phyloP scores from a whole-genome alignment of 2,113 vertebrate genomes.

The Phrynosoma blainvillii region DNA sequence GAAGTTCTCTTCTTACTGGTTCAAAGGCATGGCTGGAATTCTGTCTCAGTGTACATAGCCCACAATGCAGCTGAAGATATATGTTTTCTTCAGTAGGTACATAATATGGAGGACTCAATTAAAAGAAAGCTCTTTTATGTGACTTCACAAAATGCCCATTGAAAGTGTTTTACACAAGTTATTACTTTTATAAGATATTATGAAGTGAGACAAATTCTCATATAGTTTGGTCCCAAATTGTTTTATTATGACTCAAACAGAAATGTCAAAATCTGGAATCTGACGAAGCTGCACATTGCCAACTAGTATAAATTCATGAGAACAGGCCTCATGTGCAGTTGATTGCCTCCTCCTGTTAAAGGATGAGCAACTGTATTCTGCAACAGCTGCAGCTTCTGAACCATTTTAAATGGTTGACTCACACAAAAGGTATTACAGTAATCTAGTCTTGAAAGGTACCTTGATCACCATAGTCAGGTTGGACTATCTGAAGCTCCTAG shows the following conservation, averaged over 20 bases:
- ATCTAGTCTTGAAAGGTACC: not conserved
- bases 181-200: not conserved
- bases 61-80: too few relatives aligned
- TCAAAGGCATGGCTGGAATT: not conserved
- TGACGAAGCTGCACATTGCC: not conserved
- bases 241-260: too few relatives aligned
- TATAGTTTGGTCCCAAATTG: too few relatives aligned
- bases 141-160: not conserved
- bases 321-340: not conserved
- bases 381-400: not conserved
- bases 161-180: not conserved
- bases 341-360: not conserved
- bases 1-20: not conserved
- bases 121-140: not conserved
- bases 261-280: not conserved
- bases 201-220: too few relatives aligned
- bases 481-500: not conserved
- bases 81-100: too few relatives aligned
- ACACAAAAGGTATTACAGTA: not conserved
- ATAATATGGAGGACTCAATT: not conserved
- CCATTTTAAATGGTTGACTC: not conserved
- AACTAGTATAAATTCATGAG: not conserved
- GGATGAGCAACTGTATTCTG: not conserved
- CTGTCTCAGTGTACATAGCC: not conserved
- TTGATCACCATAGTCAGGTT: not conserved